Evolutionary conservation across 1,140 invertebrate species (phyloP), one percentile per base, ranked within the genome.

Genomic region (Drosophila kikkawai): DNA sequence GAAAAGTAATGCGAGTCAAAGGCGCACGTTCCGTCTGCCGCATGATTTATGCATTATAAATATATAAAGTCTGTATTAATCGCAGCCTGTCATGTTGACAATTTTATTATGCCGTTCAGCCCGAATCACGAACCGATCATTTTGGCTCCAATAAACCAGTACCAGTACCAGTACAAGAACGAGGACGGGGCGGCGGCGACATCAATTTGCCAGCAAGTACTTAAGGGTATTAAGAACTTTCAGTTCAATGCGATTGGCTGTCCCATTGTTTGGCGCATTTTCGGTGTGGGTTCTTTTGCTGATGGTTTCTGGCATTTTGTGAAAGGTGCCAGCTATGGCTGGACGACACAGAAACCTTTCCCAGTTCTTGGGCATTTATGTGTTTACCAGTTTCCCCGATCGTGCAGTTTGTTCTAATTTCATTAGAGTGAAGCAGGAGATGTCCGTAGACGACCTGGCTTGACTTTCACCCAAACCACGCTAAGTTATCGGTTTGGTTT

Each of bases 31-130:
- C 36, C 48, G 36, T 26, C 36, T 9, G n/a, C 37, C 13, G 19
- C 51, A 65, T 85, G 82, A 87, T 82, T 87, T 82, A 86, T 86
- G 83, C 63, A 45, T 63, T 75, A 82, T 73, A 83, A 86, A 87
- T 87, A 82, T 87, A 55, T 79, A 42, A 87, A 64, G 67, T 76
- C 80, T 86, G 59, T 87, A 86, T 86, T 86, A 82, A 86, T 87
- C 71, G 80, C 45, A 42, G 76, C 36, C 80, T 87, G 83, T 86
- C 83, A 88, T 76, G 83, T 86, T 86, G 83, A 86, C 83, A 86
- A 86, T 86, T 82, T 87, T 86, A 86, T 87, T 86, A 68, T 68
- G 66, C 73, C 50, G 65, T 59, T 68, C 37, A 13, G 67, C n/a
- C 37, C 37, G 47, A 68, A 58, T 82, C 82, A 85, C 82, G 82